Percentiles rank a stretch among this genome's conserved stretches.
These are phyloP conservation scores for Druon quercuslanigerum DNA, from an alignment of 1,140 invertebrate genomes.

Conservation along the genomic window DNA sequence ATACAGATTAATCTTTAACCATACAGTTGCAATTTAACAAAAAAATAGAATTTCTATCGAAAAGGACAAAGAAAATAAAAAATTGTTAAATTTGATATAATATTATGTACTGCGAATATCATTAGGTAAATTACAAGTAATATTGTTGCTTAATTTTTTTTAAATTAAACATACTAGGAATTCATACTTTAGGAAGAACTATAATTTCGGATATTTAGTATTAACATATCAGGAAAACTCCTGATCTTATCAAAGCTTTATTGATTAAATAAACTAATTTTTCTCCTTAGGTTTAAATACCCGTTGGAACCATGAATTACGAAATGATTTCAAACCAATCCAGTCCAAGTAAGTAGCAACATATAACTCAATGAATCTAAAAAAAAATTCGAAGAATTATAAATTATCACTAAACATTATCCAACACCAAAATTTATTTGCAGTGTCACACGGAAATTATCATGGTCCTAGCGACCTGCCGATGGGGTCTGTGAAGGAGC, in stretches of 20 bases:
- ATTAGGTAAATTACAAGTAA: too few relatives aligned
- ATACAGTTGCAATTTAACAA: too few relatives aligned
- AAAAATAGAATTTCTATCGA: too few relatives aligned
- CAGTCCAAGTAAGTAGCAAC: conserved; percentile 82
- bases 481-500: conserved; percentile 89
- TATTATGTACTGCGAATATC: too few relatives aligned
- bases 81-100: too few relatives aligned
- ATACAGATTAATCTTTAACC: too few relatives aligned
- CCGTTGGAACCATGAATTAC: conserved; percentile 82
- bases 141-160: too few relatives aligned
- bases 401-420: conserved; percentile 7
- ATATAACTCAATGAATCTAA: too few relatives aligned
- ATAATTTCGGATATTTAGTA: not conserved
- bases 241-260: not conserved
- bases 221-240: not conserved
- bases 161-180: too few relatives aligned
- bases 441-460: conserved; percentile 91
- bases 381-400: too few relatives aligned
- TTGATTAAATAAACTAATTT: conserved; percentile 6
- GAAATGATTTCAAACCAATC: conserved; percentile 85
- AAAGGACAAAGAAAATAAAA: too few relatives aligned
- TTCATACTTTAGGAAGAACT: not conserved
- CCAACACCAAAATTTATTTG: conserved; percentile 51
- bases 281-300: conserved; percentile 62
- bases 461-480: conserved; percentile 85